phyloP scores from a whole-genome alignment of 1,140 invertebrate genomes.

The Archivesica marissinica region DNA sequence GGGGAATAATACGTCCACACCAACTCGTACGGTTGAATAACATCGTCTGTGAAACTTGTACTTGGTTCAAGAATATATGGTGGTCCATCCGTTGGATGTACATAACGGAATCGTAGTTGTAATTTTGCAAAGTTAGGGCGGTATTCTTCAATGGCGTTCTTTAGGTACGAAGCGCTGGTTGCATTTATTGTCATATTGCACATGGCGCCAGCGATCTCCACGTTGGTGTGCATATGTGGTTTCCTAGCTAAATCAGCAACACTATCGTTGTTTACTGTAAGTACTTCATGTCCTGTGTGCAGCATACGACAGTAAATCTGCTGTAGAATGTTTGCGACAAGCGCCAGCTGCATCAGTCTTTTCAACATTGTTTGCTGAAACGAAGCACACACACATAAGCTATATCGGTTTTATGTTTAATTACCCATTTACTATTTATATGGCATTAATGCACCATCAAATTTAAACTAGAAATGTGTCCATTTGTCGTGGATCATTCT shows the following conservation, averaged over 20 bases:
- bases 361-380: not conserved
- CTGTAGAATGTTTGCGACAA: not conserved
- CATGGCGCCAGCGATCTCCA: too few relatives aligned
- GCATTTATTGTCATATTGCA: conserved; percentile 29
- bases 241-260: not conserved
- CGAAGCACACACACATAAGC: too few relatives aligned
- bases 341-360: not conserved
- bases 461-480: too few relatives aligned
- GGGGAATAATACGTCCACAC: conserved; percentile 37
- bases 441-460: too few relatives aligned
- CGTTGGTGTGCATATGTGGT: too few relatives aligned
- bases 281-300: not conserved
- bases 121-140: conserved; percentile 28
- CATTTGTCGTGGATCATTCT: too few relatives aligned
- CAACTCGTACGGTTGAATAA: conserved; percentile 34
- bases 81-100: not conserved
- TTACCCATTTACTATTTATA: too few relatives aligned
- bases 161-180: conserved; percentile 9
- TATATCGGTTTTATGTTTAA: too few relatives aligned
- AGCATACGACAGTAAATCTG: not conserved
- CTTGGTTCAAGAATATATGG: conserved; percentile 23
- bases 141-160: conserved; percentile 7
- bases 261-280: not conserved
- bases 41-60: conserved; percentile 24
- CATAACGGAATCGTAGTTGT: conserved; percentile 20